Base-by-base conservation (phyloP, 1,140 invertebrate genomes). In the Drosophila lowei region DNA sequence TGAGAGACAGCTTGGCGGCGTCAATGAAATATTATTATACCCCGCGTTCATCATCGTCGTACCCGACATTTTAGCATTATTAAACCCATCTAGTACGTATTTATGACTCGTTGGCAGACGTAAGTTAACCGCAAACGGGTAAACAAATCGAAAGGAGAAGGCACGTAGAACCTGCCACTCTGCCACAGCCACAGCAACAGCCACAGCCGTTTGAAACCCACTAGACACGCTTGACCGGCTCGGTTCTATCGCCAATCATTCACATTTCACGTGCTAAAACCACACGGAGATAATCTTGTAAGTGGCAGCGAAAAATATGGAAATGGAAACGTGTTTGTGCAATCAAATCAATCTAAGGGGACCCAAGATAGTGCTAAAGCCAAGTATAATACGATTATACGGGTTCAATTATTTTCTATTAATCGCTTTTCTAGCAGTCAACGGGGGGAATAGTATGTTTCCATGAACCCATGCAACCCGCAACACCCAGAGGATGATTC, bases 301-400 rank as follows among this genome's bases (percentile, higher is more conserved):
- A 70, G 57, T 77, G 72, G 48, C 59, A 41, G 62, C 50, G 23
- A 44, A 25, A n/a, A 57, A 46, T 46, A 70, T 70, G 59, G 59
- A 67, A 81, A 77, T 77, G 49, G 38, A 77, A 81, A 81, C 74
- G 79, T 79, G 75, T 84, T 79, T 84, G 56, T 63, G 57, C 65
- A 79, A 55, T 74, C 79, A 79, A 79, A 79, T 83, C 65, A 79
- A 75, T 75, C 63, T 50, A 38, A 30, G 54, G 54, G 11, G 57
- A 48, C 16, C 57, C 28, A 52, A 49, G 70, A 55, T 61, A 62
- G 53, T 55, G 50, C 48, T 44, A 52, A 4, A 57, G 48, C 52
- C 11, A 49, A n/a, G 6, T 47, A 47, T 18, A 47, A 70, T 21
- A 16, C 47, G 42, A 66, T 47, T 66, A 54, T 28, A 18, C 18